Evolutionary conservation across 1,140 invertebrate species (phyloP).

Genomic region (Carposina sasakii): DNA sequence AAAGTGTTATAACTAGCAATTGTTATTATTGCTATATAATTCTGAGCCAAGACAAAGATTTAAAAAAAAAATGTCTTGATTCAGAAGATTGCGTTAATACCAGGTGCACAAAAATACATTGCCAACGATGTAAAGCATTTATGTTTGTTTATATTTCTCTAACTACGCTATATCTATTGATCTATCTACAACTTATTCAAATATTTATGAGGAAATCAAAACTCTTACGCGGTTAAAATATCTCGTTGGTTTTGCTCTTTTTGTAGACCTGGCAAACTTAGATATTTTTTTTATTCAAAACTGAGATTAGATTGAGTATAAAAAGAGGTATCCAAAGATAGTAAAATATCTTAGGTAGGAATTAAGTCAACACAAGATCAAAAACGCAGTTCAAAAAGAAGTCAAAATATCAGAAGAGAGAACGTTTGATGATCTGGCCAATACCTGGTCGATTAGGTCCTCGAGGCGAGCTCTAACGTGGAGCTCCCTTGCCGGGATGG

Average conservation of each 20-base stretch:
- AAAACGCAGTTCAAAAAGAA: conserved; percentile 24
- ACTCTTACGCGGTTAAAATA: conserved; percentile 39
- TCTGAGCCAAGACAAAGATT: conserved; percentile 6
- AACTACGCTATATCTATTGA: conserved; percentile 40
- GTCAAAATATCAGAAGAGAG: conserved; percentile 36
- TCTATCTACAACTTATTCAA: conserved; percentile 41
- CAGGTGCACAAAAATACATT: conserved; percentile 68
- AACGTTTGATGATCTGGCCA: conserved; percentile 26
- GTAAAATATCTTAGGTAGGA: too few relatives aligned
- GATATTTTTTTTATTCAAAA: conserved; percentile 20
- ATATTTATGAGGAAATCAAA: conserved; percentile 19
- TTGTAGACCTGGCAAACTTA: conserved; percentile 62
- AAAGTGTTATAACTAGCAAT: too few relatives aligned
- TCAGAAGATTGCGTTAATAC: conserved; percentile 35
- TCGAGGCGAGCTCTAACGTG: conserved; percentile 87
- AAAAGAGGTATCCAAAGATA: too few relatives aligned
- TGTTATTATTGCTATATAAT: too few relatives aligned
- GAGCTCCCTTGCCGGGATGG: conserved; percentile 87
- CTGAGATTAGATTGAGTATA: too few relatives aligned
- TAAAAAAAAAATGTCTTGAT: conserved; percentile 31
- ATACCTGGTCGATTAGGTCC: conserved; percentile 93
- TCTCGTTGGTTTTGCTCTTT: conserved; percentile 62
- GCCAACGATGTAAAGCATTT: conserved; percentile 59
- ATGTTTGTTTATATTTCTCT: conserved; percentile 28
- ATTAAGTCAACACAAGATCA: background rate